Evolutionary conservation across 1,140 invertebrate species (phyloP).

Genomic region (Lordiphosa mommai): DNA sequence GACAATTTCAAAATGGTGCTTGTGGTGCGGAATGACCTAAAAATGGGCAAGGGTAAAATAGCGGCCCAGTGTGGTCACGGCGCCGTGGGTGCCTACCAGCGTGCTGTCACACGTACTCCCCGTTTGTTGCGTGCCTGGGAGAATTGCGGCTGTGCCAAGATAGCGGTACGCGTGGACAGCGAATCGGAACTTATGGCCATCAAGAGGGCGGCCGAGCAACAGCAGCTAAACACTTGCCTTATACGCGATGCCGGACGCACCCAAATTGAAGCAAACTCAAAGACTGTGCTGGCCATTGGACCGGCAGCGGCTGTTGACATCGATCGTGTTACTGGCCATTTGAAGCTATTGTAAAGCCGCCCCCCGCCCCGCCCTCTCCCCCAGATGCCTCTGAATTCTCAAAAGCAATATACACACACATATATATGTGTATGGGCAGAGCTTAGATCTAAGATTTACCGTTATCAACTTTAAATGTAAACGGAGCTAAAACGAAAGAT

Average conservation of each 20-base stretch:
- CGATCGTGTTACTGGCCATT: conserved; percentile 91
- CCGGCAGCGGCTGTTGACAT: conserved; percentile 88
- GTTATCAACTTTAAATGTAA: conserved; percentile 46
- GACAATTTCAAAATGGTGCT: conserved; percentile 90
- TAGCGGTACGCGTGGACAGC: conserved; percentile 87
- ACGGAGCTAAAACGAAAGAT: conserved; percentile 35
- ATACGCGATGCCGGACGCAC: conserved; percentile 95
- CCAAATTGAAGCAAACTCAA: conserved; percentile 91
- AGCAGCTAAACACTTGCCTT: conserved; percentile 86
- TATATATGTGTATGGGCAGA: conserved; percentile 9
- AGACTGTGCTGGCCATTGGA: conserved; percentile 94
- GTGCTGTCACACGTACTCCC: conserved; percentile 83
- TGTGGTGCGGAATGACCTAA: conserved; percentile 92
- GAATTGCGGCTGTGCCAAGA: conserved; percentile 89
- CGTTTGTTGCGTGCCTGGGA: conserved; percentile 87
- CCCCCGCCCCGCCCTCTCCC: too few relatives aligned
- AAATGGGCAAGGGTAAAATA: conserved; percentile 96
- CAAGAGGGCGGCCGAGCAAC: conserved; percentile 84
- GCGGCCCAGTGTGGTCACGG: conserved; percentile 96
- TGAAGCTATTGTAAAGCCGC: conserved; percentile 93
- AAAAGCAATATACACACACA: conserved; percentile 48
- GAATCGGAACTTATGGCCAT: conserved; percentile 85
- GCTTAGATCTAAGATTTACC: conserved; percentile 46
- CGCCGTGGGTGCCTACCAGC: conserved; percentile 89
- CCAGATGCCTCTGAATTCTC: conserved; percentile 30